Base-by-base conservation (phyloP, 2,888 invertebrate species). In the Caenorhabditis japonica region DNA sequence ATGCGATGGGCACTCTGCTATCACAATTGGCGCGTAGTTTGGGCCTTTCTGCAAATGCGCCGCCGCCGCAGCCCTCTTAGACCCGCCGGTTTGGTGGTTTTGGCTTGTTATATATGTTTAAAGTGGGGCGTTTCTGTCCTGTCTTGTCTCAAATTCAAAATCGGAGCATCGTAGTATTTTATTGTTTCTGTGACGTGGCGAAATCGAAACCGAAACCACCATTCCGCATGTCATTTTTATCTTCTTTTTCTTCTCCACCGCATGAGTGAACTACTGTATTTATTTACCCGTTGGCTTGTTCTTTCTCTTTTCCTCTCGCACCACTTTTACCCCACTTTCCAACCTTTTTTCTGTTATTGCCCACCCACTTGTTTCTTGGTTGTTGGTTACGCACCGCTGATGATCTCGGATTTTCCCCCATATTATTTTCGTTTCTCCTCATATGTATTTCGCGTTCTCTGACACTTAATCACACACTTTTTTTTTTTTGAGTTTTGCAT, bases 11-110 rank as follows among this genome's bases (percentile, higher is more conserved):
- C 12, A 39, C 60, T n/a, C 38, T 66, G 13, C 25, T 73, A 27
- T 41, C 66, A 25, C 61, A 71, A 17, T 25, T 71, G 27, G 71
- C 71, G 44, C 62, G 56, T 36, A 62, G 51, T 51, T 23, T 71
- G 12, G 62, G 71, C 3, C 56, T 66, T 12, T 39, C 44, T 19
- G 12, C n/a, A 8, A 8, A 36, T 2, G 3, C 49, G 4, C 38
- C 52, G 27, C 19, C 38, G 15, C 44, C n/a, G n/a, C n/a, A n/a
- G n/a, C n/a, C n/a, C n/a, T n/a, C n/a, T n/a, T n/a, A 7, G 13
- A 5, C 27, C 27, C 46, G 52, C 44, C 52, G 61, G 52, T 46
- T 34, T 62, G 46, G 62, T 53, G 46, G 46, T 46, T 53, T 51
- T 59, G 41, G 41, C 17, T 33, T 39, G 13, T 39, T 4, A 13